Evolutionary conservation across 2,888 invertebrate species (phyloP), one percentile per base, ranked within the genome.

Genomic region (Willowsia nigromaculata): DNA sequence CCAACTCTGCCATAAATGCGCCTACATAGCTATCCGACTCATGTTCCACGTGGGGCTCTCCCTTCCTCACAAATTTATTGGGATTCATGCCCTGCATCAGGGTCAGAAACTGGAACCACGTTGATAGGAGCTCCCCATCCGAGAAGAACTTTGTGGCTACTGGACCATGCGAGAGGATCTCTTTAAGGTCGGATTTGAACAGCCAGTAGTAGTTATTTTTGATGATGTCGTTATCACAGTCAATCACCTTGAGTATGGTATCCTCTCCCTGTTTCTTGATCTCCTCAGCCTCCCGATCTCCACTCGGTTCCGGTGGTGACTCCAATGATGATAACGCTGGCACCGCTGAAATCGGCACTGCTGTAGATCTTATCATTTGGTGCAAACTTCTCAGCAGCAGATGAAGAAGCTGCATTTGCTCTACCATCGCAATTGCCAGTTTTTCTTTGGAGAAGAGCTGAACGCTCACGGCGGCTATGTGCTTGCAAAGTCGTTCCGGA

Each of bases 51-150:
- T 99, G 99, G 81, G 97, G 96, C 93, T 92, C 85, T 18, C 84
- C 90, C 33, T 84, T 84, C 11, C 47, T 25, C 30, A 90, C 90
- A 27, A 98, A 96, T 92, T 97, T 96, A 95, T 99, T 99, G 81
- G 98, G 97, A 94, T 99, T 99, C 99, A 99, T 99, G 90, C 98
- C 98, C 96, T 99, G 99, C 94, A 99, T 96, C 96, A 97, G 97
- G 6, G 97, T 96, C 18, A 99, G 95, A 94, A 99, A 98, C 93
- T 97, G 96, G 94, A 99, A 98, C 99, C 99, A 99, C 96, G 98
- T 97, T 93, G 97, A 96, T 62, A 99, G 95, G n/a, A 99, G 95
- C 90, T 96, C 96, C 93, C 97, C 96, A 93, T 99, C 97, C 62
- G 96, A 96, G 94, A 99, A 95, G 93, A 99, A 99, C 93, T 97